Conservation (phyloP, 1,140 invertebrate species). For the Diachasma alloeum region DNA sequence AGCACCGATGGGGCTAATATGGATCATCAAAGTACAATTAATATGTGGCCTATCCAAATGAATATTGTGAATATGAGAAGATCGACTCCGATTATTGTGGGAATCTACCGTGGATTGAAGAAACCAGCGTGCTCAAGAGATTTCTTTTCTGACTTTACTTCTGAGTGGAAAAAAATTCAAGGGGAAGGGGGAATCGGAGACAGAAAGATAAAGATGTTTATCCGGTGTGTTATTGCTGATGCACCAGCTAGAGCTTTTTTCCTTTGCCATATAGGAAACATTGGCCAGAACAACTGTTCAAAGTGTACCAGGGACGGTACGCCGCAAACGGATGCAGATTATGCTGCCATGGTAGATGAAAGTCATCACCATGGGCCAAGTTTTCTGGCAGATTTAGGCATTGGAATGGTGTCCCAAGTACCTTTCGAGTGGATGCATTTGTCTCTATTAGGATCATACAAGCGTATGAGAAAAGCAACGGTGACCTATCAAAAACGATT, state of each 20-base stretch:
- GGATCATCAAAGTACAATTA: background rate
- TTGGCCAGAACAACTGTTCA: background rate
- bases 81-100: background rate
- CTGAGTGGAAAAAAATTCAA: background rate
- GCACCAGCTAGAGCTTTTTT: background rate
- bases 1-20: background rate
- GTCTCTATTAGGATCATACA: background rate
- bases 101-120: background rate
- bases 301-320: background rate
- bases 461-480: background rate
- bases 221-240: background rate
- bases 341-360: background rate
- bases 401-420: background rate
- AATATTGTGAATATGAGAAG: background rate
- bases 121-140: background rate
- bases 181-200: background rate
- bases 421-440: background rate
- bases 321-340: no score
- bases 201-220: background rate
- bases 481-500: background rate
- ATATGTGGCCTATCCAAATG: no score
- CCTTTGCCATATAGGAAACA: background rate
- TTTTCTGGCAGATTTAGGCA: background rate
- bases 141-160: background rate
- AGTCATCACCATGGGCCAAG: background rate